Base-by-base conservation (phyloP, 2,113 vertebrate species). In the Panthera leo region DNA sequence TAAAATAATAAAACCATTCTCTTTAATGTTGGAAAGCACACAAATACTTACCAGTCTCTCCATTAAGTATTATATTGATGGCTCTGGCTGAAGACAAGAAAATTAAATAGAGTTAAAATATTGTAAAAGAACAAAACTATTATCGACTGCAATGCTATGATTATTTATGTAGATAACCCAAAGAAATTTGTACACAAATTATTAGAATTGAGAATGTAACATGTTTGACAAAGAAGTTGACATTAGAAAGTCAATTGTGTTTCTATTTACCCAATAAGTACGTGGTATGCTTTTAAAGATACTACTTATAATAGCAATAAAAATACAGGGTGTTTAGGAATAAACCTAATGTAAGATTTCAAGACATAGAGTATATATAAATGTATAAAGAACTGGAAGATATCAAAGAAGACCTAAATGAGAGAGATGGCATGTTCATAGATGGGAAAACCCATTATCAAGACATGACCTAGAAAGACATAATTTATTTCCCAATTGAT, bases 1-100 rank as follows among this genome's bases (percentile, higher is more conserved):
- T 91, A 71, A 95, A 96, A 93, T 79, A 95, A 82, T 85, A 82
- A 51, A 89, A 89, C 86, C 13, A 94, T 96, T 92, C 76, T 85
- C 85, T 96, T 95, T 90, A 75, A 96, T 79, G 92, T 16, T 96
- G 61, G 79, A 94, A 90, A 90, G 65, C 18, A 75, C 3, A 76
- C 70, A 92, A 42, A 23, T 73, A 34, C 75, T 55, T 92, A 10
- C 86, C 36, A 88, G 78, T 90, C 80, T 78, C 75, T 48, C 84
- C 29, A 84, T 45, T 95, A 93, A 91, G 80, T 91, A 78, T 73
- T 71, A 11, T 68, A 84, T 85, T 85, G 42, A 11, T 93, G 65
- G 51, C 58, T 79, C 18, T 92, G 27, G 13, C 51, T 84, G 68
- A 97, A 91, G 89, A 84, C 55, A 95, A 92, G 65, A 89, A 94